Percentiles rank a stretch among this genome's conserved stretches.
Conservation (phyloP, 2,113 vertebrate species). For the Stercorarius parasiticus region DNA sequence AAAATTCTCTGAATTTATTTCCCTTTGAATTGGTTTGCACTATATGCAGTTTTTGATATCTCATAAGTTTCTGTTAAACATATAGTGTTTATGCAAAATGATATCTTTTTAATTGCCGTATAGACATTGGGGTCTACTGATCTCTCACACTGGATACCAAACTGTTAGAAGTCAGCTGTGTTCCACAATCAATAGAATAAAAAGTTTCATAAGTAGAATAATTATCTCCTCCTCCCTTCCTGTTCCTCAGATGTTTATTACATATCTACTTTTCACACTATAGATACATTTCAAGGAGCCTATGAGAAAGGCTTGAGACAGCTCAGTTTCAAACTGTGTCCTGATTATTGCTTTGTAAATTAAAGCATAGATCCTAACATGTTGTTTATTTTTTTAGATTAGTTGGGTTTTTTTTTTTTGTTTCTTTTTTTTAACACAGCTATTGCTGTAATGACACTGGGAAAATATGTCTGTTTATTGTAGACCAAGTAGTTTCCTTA, state of each 20-base stretch:
- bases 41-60: background rate
- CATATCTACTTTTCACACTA: background rate
- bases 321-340: constrained; percentile 9
- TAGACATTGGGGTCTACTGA: background rate
- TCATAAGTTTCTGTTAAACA: background rate
- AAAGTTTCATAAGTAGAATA: background rate
- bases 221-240: background rate
- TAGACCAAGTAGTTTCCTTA: constrained; percentile 75
- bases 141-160: background rate
- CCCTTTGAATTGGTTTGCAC: background rate
- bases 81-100: background rate
- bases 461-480: constrained; percentile 77
- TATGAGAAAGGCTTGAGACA: constrained; percentile 3
- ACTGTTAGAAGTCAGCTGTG: background rate
- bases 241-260: background rate
- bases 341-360: constrained; percentile 53
- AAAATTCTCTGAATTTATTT: background rate
- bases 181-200: background rate
- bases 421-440: constrained; percentile 63
- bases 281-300: background rate
- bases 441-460: constrained; percentile 64
- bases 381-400: constrained; percentile 29
- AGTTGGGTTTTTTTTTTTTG: background rate
- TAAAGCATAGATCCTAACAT: constrained; percentile 52
- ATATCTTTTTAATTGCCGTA: background rate